phyloP scores from a whole-genome alignment of 2,797 vertebrate genomes.

The Xenentodon cancila region DNA sequence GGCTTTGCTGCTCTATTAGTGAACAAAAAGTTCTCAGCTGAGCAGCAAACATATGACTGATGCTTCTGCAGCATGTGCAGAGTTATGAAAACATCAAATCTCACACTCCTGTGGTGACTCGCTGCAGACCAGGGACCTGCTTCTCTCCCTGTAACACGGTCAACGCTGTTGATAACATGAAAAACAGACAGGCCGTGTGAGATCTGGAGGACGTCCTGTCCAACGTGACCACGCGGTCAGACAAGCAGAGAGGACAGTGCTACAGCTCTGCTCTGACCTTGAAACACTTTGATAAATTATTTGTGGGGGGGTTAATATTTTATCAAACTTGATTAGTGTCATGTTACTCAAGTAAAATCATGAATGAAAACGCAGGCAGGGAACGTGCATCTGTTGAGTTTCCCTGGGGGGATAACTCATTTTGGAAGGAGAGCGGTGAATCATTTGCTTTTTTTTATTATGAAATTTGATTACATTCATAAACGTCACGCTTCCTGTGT shows the following conservation, averaged over 20 bases:
- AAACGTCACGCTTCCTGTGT: neutral
- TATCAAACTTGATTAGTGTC: constrained; percentile 53
- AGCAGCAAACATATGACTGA: no score
- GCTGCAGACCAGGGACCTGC: constrained; percentile 21
- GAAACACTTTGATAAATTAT: constrained; percentile 66
- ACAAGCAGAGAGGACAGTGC: no score
- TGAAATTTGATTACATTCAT: constrained; percentile 2
- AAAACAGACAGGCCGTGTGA: constrained; percentile 7
- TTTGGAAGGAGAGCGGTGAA: neutral
- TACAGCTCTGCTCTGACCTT: constrained; percentile 8
- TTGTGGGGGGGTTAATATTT: constrained; percentile 70
- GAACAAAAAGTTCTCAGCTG: no score
- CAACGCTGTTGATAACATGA: constrained; percentile 15
- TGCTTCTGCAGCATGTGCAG: no score
- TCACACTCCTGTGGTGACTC: constrained; percentile 20
- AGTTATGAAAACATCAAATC: no score
- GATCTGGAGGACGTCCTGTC: no score
- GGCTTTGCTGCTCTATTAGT: neutral
- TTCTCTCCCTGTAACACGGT: no score
- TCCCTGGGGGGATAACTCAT: neutral
- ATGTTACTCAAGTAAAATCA: constrained; percentile 44
- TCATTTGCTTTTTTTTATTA: neutral
- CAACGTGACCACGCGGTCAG: no score
- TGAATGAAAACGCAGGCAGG: constrained; percentile 43
- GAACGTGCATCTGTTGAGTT: neutral